phyloP scores from a whole-genome alignment of 2,888 invertebrate genomes.

The Drosophila cracens region DNA sequence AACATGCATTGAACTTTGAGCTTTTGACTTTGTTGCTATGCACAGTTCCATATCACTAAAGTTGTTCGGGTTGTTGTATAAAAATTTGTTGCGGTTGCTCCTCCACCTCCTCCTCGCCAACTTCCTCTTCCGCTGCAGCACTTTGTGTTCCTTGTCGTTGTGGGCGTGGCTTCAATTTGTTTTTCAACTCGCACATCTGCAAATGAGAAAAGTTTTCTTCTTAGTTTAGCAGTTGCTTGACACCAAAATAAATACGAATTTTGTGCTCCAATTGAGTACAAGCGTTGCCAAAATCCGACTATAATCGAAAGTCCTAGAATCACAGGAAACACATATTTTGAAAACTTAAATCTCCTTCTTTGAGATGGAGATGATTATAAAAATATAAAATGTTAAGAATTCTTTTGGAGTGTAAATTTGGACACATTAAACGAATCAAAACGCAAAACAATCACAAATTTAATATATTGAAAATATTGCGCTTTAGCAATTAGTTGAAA shows the following conservation, averaged over 20 bases:
- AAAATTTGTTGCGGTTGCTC: constrained; percentile 4
- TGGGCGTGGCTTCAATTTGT: constrained; percentile 67
- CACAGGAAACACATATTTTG: background rate
- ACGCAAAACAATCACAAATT: background rate
- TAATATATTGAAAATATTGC: constrained; percentile 9
- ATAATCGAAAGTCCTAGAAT: background rate
- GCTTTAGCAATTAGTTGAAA: constrained; percentile 7
- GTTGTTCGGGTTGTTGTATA: constrained; percentile 40
- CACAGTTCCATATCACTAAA: constrained; percentile 74
- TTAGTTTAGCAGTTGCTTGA: background rate
- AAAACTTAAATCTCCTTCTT: background rate
- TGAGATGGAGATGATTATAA: background rate
- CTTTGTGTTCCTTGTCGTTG: constrained; percentile 28
- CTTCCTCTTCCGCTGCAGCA: constrained; percentile 40
- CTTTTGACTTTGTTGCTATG: constrained; percentile 78
- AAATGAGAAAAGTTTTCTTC: constrained; percentile 66
- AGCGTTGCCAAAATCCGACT: background rate
- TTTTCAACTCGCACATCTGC: constrained; percentile 64
- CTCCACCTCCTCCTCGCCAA: background rate
- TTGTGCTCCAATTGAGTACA: background rate
- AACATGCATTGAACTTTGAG: constrained; percentile 70
- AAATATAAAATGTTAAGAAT: background rate
- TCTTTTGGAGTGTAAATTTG: background rate
- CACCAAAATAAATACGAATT: background rate
- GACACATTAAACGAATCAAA: background rate